Percentiles rank a stretch among this genome's conserved stretches.
phyloP scores from a whole-genome alignment of 2,888 invertebrate genomes.

The Drosophila imparisetae region DNA sequence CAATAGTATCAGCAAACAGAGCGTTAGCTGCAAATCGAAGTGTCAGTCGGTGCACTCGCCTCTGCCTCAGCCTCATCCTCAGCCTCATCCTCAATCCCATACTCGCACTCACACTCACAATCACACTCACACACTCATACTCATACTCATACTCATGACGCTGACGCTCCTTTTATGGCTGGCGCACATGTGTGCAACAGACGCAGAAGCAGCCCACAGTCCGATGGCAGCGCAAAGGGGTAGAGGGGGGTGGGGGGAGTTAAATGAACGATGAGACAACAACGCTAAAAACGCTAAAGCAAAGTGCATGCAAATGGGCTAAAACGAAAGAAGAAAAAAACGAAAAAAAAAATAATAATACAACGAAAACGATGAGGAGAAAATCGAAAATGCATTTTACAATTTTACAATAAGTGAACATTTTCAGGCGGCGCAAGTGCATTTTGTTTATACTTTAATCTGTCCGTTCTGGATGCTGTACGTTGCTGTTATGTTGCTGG shows the following conservation, averaged over 20 bases:
- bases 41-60: slow-evolving; percentile 66
- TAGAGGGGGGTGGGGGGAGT: slow-evolving; percentile 11
- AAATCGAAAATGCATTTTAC: slow-evolving; percentile 57
- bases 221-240: slow-evolving; percentile 7
- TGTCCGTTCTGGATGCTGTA: slow-evolving; percentile 47
- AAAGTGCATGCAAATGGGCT: slow-evolving; percentile 78
- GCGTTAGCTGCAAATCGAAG: slow-evolving; percentile 73
- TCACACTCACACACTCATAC: slow-evolving; percentile 15
- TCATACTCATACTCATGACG: slow-evolving; percentile 14
- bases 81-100: slow-evolving; percentile 6
- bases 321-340: slow-evolving; percentile 37
- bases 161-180: slow-evolving; percentile 72
- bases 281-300: slow-evolving; percentile 60
- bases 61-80: slow-evolving; percentile 28
- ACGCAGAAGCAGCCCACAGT: slow-evolving; percentile 43
- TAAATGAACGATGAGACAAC: slow-evolving; percentile 44
- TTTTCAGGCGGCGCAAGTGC: slow-evolving; percentile 49
- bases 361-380: slow-evolving; percentile 1
- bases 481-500: slow-evolving; percentile 40
- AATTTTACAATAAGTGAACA: slow-evolving; percentile 72
- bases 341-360: neutral
- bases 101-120: slow-evolving; percentile 31
- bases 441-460: slow-evolving; percentile 78
- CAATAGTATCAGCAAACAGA: slow-evolving; percentile 29
- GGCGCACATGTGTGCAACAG: slow-evolving; percentile 78